Conservation (phyloP, 1,140 invertebrate genomes). For the Chionoecetes opilio region DNA sequence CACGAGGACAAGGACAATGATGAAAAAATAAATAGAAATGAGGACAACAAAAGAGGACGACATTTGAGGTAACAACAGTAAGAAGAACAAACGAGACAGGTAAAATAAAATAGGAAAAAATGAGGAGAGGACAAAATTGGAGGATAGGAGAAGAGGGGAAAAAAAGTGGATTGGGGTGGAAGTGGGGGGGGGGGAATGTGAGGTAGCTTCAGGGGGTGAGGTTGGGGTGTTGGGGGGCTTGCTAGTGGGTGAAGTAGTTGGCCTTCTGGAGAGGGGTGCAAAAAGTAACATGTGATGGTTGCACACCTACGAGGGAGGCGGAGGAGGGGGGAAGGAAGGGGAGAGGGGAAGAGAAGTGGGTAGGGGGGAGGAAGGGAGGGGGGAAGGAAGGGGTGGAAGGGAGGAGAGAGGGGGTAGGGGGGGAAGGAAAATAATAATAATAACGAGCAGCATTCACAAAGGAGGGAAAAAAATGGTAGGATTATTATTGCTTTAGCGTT, state of each 20-base stretch:
- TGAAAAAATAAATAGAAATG: too few relatives aligned
- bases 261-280: neutral
- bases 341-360: neutral
- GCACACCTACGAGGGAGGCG: neutral
- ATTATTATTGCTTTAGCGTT: neutral
- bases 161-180: too few relatives aligned
- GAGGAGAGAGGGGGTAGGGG: neutral
- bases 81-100: too few relatives aligned
- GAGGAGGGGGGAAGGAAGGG: neutral
- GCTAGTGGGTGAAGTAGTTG: neutral
- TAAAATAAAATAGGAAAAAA: too few relatives aligned
- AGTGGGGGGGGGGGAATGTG: too few relatives aligned
- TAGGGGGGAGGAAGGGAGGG: neutral
- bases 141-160: too few relatives aligned
- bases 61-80: too few relatives aligned
- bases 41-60: too few relatives aligned
- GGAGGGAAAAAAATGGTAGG: neutral
- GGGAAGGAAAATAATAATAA: neutral
- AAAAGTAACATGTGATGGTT: neutral
- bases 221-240: too few relatives aligned
- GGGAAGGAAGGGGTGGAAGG: neutral
- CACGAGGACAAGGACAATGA: too few relatives aligned
- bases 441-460: neutral
- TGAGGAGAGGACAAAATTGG: too few relatives aligned
- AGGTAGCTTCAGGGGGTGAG: too few relatives aligned